These are phyloP conservation scores for Calliphora vicina DNA, from an alignment of 1,140 invertebrate genomes.

Conservation along the genomic window DNA sequence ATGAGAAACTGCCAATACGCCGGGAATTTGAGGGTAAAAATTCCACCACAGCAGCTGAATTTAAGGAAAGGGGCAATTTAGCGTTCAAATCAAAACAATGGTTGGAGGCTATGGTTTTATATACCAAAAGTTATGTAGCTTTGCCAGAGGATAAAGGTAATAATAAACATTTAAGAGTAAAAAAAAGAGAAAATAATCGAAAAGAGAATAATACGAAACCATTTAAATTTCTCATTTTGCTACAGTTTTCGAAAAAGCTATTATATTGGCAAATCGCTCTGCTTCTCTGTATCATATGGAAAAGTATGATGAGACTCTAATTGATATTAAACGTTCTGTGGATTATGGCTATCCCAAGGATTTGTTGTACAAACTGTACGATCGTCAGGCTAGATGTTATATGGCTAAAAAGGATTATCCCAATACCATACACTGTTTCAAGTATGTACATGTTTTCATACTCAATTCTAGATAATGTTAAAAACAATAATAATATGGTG, in stretches of 20 bases:
- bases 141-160: conserved; percentile 74
- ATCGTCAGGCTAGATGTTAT: conserved; percentile 79
- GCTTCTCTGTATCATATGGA: conserved; percentile 84
- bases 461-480: too few species aligned
- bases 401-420: conserved; percentile 75
- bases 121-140: conserved; percentile 74
- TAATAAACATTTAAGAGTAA: conserved; percentile 36
- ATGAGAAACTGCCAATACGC: conserved; percentile 52
- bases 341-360: conserved; percentile 77
- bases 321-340: conserved; percentile 77
- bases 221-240: too few species aligned
- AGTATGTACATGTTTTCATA: conserved; percentile 60
- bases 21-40: conserved; percentile 68
- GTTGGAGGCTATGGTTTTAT: conserved; percentile 75
- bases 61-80: conserved; percentile 81
- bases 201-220: too few species aligned
- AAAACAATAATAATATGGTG: too few species aligned
- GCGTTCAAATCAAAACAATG: conserved; percentile 81
- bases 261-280: conserved; percentile 86
- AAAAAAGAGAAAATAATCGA: background rate
- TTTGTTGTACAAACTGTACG: conserved; percentile 78
- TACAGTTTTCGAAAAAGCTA: conserved; percentile 71
- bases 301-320: conserved; percentile 71
- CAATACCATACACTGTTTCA: conserved; percentile 73
- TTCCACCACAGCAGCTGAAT: conserved; percentile 68